Percentiles rank a stretch among this genome's conserved stretches.
phyloP scores from a whole-genome alignment of 2,888 invertebrate genomes.

The Parnassius mnemosyne region DNA sequence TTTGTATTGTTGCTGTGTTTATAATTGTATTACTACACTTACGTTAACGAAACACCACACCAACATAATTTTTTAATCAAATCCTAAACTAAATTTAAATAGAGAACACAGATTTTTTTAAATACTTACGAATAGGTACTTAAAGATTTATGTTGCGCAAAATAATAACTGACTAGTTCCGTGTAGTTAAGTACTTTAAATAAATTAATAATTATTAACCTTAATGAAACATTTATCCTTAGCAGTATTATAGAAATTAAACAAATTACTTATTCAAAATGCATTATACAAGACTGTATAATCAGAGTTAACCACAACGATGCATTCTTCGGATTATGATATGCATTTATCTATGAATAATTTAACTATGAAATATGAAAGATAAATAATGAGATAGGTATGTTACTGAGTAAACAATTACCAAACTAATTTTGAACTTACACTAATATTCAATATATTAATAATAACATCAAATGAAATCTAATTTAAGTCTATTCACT shows the following conservation, averaged over 20 bases:
- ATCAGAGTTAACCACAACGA: slow-evolving; percentile 3
- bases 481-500: slow-evolving; percentile 71
- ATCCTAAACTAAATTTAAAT: slow-evolving; percentile 74
- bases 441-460: slow-evolving; percentile 73
- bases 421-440: slow-evolving; percentile 74
- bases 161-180: slow-evolving; percentile 80
- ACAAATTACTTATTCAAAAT: slow-evolving; percentile 59
- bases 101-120: slow-evolving; percentile 73
- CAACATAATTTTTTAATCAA: slow-evolving; percentile 76
- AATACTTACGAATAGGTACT: slow-evolving; percentile 68
- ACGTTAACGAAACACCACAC: slow-evolving; percentile 77
- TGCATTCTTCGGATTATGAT: slow-evolving; percentile 49
- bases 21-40: slow-evolving; percentile 45
- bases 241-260: slow-evolving; percentile 63
- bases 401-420: slow-evolving; percentile 58
- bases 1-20: slow-evolving; percentile 58
- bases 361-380: slow-evolving; percentile 67
- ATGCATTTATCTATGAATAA: slow-evolving; percentile 70
- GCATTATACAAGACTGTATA: slow-evolving; percentile 63
- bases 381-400: slow-evolving; percentile 63
- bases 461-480: slow-evolving; percentile 76
- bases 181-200: slow-evolving; percentile 80
- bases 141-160: slow-evolving; percentile 78
- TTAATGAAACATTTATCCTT: slow-evolving; percentile 78
- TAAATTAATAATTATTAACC: slow-evolving; percentile 77